Base-by-base conservation (phyloP, 2,888 invertebrate species). In the Automeris io region DNA sequence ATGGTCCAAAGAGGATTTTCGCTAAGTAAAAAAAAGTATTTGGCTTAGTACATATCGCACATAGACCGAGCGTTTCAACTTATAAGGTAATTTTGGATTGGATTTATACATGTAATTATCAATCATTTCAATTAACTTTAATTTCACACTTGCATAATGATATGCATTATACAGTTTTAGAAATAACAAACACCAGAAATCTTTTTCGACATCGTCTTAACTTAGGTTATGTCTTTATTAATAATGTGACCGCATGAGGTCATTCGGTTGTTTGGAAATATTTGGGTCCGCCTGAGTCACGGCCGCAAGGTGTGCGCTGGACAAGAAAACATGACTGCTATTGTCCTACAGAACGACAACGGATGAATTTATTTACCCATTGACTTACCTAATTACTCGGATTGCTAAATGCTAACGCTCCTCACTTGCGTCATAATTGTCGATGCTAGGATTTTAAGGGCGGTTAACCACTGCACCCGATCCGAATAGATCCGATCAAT, bases 161-260 rank as follows among this genome's bases (percentile, higher is more conserved):
- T n/a, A n/a, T n/a, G n/a, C n/a, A n/a, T n/a, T n/a, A n/a, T n/a
- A n/a, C n/a, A n/a, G n/a, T n/a, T n/a, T n/a, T n/a, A n/a, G n/a
- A n/a, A n/a, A n/a, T n/a, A n/a, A n/a, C 12, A 12, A 9, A 36
- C 36, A 29, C 25, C 13, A 8, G 25, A 39, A 21, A 18, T 6
- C 18, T 24, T 21, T 7, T 18, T 18, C 23, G 33, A n/a, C n/a
- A n/a, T 13, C 33, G 16, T n/a, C 22, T 26, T 18, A 18, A 52
- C 54, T 50, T 61, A 49, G 49, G 51, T 45, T 52, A 51, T 64
- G 57, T 55, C 47, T 61, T 54, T 54, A 57, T 57, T 57, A 60
- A 54, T 56, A 60, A 58, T 60, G 53, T 60, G 61, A 56, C 56
- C 61, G 63, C 61, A 61, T 73, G 70, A 70, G 70, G 70, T 74